These are phyloP conservation scores for Hedychridium roseum DNA, from an alignment of 2,888 invertebrate genomes.

Conservation along the genomic window DNA sequence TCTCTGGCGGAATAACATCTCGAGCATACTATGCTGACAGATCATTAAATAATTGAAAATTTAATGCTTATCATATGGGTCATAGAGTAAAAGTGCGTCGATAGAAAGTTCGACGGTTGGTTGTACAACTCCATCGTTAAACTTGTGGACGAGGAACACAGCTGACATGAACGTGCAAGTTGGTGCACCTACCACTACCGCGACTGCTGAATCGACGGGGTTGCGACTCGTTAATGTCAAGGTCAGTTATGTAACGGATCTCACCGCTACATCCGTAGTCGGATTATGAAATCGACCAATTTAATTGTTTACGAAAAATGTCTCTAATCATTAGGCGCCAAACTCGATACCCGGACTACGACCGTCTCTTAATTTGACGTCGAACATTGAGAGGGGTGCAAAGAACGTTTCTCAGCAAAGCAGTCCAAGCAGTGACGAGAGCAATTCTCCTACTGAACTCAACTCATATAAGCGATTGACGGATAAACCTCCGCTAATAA, in stretches of 20 bases:
- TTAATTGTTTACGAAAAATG: too few species aligned
- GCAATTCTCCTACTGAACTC: constrained; percentile 86
- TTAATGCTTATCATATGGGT: too few species aligned
- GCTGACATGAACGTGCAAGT: constrained; percentile 67
- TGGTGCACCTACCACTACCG: too few species aligned
- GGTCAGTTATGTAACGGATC: constrained; percentile 42
- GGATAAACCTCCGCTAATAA: constrained; percentile 82
- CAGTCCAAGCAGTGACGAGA: constrained; percentile 82
- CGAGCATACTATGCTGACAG: too few species aligned
- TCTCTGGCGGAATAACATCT: too few species aligned
- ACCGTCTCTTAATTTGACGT: constrained; percentile 68
- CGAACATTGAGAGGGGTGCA: constrained; percentile 51
- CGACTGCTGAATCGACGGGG: constrained; percentile 65
- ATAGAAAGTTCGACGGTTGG: too few species aligned
- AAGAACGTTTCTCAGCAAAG: constrained; percentile 66
- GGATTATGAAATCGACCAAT: too few species aligned
- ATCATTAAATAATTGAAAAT: too few species aligned
- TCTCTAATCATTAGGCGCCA: constrained; percentile 63
- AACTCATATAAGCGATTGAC: constrained; percentile 84
- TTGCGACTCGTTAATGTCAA: constrained; percentile 64
- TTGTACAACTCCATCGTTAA: constrained; percentile 51
- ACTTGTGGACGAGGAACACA: constrained; percentile 58
- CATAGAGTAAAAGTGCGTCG: too few species aligned
- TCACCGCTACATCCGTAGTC: too few species aligned
- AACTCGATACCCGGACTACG: constrained; percentile 75